Conservation (phyloP, 92 coral and sea anemone species). For the Phenganax stokvisi region DNA sequence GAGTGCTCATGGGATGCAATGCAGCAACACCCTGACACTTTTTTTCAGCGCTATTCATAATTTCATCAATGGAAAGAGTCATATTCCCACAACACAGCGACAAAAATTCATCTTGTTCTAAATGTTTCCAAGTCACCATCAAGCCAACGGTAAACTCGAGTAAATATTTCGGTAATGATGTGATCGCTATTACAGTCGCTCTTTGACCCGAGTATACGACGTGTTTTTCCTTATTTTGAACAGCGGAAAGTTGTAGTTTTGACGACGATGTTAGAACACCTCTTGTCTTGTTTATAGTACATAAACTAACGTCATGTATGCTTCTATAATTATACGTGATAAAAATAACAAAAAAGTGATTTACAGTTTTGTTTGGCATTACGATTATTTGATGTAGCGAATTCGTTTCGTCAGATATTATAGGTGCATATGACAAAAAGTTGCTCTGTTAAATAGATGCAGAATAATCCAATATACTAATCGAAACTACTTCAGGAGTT, state of each 20-base stretch:
- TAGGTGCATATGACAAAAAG: background rate
- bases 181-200: background rate
- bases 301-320: constrained; percentile 10
- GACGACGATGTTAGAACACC: constrained; percentile 21
- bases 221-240: background rate
- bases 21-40: constrained; percentile 27
- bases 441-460: no score
- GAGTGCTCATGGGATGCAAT: constrained; percentile 21
- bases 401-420: background rate
- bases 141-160: constrained; percentile 7
- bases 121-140: constrained; percentile 33
- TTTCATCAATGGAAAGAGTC: constrained; percentile 12
- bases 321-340: background rate
- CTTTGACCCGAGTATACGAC: constrained; percentile 21
- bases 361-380: background rate
- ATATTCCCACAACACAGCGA: constrained; percentile 28
- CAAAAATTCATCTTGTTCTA: background rate
- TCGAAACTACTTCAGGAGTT: no score
- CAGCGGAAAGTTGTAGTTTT: background rate
- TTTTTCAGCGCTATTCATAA: background rate
- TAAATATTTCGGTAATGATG: background rate
- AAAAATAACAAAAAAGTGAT: background rate
- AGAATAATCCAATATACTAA: no score
- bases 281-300: background rate
- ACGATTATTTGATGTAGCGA: background rate